A percentile compares a stretch with the other conserved stretches of the same genome.
Conservation (phyloP, 2,113 vertebrate species). For the Plectropomus leopardus region DNA sequence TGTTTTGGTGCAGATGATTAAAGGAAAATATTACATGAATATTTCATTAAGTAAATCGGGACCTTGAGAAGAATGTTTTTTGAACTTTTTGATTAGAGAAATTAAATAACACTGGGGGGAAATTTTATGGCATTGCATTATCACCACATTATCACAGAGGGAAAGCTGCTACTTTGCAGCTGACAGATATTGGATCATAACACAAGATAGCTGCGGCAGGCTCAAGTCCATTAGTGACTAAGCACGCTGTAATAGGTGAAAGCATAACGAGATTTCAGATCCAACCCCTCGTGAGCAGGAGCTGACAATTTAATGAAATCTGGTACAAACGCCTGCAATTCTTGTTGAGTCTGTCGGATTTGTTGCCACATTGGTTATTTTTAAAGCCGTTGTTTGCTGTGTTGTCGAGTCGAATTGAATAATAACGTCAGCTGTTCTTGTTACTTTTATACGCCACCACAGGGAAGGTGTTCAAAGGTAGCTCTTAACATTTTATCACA, state of each 20-base stretch:
- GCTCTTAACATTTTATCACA: conserved; percentile 20
- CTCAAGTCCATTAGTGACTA: conserved; percentile 43
- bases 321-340: background rate
- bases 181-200: conserved; percentile 48
- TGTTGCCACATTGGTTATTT: conserved; percentile 13
- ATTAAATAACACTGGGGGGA: conserved; percentile 50
- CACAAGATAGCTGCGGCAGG: conserved; percentile 10
- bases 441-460: conserved; percentile 19
- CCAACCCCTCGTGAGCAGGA: background rate
- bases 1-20: conserved; percentile 78
- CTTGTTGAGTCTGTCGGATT: conserved; percentile 13
- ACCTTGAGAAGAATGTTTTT: conserved; percentile 60
- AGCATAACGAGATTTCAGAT: conserved; percentile 20
- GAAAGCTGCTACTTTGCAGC: conserved; percentile 41
- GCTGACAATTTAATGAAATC: conserved; percentile 17
- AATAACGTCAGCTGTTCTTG: conserved; percentile 13
- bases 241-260: conserved; percentile 31
- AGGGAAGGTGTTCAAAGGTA: conserved; percentile 23
- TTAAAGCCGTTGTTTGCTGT: conserved; percentile 28
- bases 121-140: conserved; percentile 46
- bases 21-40: conserved; percentile 75
- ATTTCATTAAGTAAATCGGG: conserved; percentile 69
- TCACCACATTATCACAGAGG: conserved; percentile 37
- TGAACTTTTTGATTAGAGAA: conserved; percentile 61
- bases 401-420: background rate